These are phyloP conservation scores for Aricia artaxerxes DNA, from an alignment of 2,888 invertebrate species.

Conservation along the genomic window DNA sequence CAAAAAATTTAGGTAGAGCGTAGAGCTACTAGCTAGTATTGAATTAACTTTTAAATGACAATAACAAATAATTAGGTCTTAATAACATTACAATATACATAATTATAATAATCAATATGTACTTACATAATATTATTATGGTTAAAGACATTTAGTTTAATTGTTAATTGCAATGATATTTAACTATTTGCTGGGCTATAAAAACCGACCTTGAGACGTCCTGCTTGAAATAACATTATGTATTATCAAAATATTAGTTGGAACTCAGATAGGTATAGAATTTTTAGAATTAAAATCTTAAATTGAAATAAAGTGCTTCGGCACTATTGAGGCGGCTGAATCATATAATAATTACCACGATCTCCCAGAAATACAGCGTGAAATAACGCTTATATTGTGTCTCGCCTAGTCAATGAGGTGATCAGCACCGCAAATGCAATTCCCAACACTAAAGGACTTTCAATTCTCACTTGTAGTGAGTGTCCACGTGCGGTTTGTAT, in stretches of 20 bases:
- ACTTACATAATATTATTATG: neutral
- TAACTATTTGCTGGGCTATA: neutral
- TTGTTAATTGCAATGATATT: constrained; percentile 3
- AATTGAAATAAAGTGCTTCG: no score
- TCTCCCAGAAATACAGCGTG: no score
- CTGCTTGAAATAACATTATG: neutral
- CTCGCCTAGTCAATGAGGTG: no score
- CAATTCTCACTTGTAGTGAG: no score
- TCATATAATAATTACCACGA: no score
- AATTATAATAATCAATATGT: no score
- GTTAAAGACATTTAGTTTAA: neutral
- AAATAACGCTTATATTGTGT: no score
- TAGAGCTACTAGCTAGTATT: neutral
- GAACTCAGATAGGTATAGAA: neutral
- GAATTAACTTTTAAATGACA: neutral
- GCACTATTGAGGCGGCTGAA: no score
- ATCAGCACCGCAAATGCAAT: no score
- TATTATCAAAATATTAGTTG: neutral
- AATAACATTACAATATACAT: neutral
- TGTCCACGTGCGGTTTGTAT: no score
- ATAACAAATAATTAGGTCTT: neutral
- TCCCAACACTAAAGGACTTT: no score
- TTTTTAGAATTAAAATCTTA: no score
- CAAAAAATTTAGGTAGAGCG: neutral
- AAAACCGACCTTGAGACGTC: neutral